phyloP scores from a whole-genome alignment of 2,888 invertebrate species.

The Xanthorhoe designata region DNA sequence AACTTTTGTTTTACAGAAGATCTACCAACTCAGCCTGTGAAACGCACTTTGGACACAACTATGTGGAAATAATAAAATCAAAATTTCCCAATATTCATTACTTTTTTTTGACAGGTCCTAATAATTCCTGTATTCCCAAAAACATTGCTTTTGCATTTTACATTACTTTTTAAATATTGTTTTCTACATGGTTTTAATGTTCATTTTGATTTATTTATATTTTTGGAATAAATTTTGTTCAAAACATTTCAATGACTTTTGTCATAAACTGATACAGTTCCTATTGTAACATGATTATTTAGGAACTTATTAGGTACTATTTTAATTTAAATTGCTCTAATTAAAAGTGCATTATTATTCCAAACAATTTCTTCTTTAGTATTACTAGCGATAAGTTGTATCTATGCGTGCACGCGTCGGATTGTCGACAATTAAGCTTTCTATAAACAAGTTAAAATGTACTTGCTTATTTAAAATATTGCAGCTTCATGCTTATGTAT shows the following conservation, averaged over 20 bases:
- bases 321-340: slow-evolving; percentile 13
- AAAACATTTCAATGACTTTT: slow-evolving; percentile 72
- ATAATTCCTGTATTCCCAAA: slow-evolving; percentile 75
- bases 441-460: slow-evolving; percentile 8
- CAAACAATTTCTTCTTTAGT: slow-evolving; percentile 32
- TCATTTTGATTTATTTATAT: slow-evolving; percentile 82
- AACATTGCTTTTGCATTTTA: slow-evolving; percentile 74
- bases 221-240: slow-evolving; percentile 84
- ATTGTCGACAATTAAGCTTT: slow-evolving; percentile 9
- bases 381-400: slow-evolving; percentile 37
- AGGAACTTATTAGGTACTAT: slow-evolving; percentile 34
- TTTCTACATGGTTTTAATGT: slow-evolving; percentile 84
- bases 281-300: slow-evolving; percentile 52
- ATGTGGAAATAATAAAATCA: slow-evolving; percentile 85
- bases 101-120: slow-evolving; percentile 83
- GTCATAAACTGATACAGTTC: slow-evolving; percentile 70
- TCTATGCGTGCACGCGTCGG: slow-evolving; percentile 21
- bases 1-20: slow-evolving; percentile 84
- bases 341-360: slow-evolving; percentile 15
- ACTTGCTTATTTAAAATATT: slow-evolving; percentile 12
- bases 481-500: slow-evolving; percentile 21
- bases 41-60: slow-evolving; percentile 84
- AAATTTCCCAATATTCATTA: slow-evolving; percentile 80
- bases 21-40: slow-evolving; percentile 82
- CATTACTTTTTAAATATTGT: slow-evolving; percentile 67